Evolutionary conservation across 2,797 vertebrate genomes (phyloP).

Genomic region (Vireo griseus): DNA sequence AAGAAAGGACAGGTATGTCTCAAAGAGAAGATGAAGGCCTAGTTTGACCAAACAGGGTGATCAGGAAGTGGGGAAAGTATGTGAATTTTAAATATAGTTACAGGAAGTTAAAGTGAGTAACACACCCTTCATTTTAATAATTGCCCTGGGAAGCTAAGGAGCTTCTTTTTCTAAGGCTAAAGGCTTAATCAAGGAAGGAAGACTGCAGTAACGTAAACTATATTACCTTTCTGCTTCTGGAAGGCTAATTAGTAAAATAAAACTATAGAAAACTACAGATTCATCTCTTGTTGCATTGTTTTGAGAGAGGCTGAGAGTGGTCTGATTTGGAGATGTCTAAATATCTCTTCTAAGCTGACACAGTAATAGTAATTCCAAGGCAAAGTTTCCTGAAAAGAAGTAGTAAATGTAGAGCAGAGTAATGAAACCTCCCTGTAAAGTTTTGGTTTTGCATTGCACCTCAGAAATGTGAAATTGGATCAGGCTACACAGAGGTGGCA

Average conservation of each 20-base stretch:
- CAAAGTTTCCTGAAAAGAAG: background rate
- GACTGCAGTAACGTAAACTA: background rate
- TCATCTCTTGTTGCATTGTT: background rate
- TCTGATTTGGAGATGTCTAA: background rate
- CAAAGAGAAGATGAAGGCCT: background rate
- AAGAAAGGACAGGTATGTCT: slow-evolving; percentile 1
- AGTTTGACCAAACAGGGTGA: background rate
- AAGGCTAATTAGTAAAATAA: background rate
- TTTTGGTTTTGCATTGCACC: background rate
- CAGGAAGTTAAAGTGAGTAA: background rate
- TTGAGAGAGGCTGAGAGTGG: background rate
- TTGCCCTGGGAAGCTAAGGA: background rate
- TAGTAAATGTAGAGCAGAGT: background rate
- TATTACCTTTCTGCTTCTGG: background rate
- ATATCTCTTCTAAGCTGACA: background rate
- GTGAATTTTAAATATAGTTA: background rate
- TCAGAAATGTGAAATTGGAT: background rate
- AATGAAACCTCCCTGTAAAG: background rate
- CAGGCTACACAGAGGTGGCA: background rate
- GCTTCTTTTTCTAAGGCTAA: background rate
- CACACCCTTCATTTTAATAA: background rate
- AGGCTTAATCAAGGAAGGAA: background rate
- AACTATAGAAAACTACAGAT: background rate
- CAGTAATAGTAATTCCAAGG: background rate
- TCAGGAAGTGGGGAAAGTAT: background rate